Percentiles rank a stretch among this genome's conserved stretches.
Conservation (phyloP, 2,797 vertebrate species). For the Sebastes wilsoni region DNA sequence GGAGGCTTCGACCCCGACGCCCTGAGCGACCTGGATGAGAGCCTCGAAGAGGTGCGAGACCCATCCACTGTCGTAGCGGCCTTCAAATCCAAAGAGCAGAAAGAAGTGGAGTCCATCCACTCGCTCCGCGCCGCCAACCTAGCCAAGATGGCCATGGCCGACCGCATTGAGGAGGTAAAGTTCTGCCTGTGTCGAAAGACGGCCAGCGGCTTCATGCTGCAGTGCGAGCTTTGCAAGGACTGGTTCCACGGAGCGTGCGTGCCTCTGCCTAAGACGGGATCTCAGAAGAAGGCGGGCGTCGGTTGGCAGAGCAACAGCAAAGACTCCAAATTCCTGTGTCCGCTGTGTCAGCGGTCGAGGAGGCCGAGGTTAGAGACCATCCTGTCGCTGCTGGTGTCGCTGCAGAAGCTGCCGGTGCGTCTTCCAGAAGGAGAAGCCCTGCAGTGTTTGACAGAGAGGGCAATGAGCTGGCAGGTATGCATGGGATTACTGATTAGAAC, state of each 20-base stretch:
- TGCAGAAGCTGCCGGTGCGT: conserved; percentile 96
- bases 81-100: conserved; percentile 95
- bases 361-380: conserved; percentile 96
- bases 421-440: conserved; percentile 96
- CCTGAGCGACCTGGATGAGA: conserved; percentile 92
- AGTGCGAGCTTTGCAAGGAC: conserved; percentile 98
- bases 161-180: conserved; percentile 96
- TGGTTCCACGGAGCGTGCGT: conserved; percentile 98
- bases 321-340: conserved; percentile 96
- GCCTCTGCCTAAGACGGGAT: conserved; percentile 91
- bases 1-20: conserved; percentile 88
- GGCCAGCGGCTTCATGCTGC: conserved; percentile 96
- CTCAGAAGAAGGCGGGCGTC: conserved; percentile 89
- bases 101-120: conserved; percentile 95
- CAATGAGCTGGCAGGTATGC: conserved; percentile 96
- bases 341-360: conserved; percentile 94
- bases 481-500: too few species aligned
- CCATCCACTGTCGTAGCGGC: conserved; percentile 93
- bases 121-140: conserved; percentile 93
- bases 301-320: conserved; percentile 93
- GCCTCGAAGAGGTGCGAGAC: conserved; percentile 88
- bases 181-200: conserved; percentile 98
- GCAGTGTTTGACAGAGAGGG: conserved; percentile 96
- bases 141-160: conserved; percentile 97
- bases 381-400: conserved; percentile 93